phyloP scores from a whole-genome alignment of 2,113 vertebrate genomes.

The Dendropsophus ebraccatus region DNA sequence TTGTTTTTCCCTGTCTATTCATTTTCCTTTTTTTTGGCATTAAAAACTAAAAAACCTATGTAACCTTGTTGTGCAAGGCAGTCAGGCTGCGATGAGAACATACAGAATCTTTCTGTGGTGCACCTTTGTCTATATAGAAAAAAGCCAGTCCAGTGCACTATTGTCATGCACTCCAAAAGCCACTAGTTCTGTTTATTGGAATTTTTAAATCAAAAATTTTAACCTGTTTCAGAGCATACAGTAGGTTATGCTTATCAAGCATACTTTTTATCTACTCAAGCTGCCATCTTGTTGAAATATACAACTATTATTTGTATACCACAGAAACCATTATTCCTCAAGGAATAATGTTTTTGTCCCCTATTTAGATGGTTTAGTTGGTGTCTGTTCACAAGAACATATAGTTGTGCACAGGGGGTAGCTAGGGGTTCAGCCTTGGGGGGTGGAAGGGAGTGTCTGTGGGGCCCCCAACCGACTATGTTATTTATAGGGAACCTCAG shows the following conservation, averaged over 20 bases:
- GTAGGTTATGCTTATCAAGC: neutral
- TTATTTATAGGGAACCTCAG: no score
- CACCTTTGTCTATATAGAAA: neutral
- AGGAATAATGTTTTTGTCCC: neutral
- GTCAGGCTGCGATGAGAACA: slow-evolving; percentile 27
- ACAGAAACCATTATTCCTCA: neutral
- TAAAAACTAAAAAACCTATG: neutral
- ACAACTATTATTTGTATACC: neutral
- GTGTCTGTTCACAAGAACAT: no score
- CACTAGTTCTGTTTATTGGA: neutral
- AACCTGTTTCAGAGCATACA: neutral
- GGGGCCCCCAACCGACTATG: no score
- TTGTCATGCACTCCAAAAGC: neutral
- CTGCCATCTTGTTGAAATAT: neutral
- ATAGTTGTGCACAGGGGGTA: no score
- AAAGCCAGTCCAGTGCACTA: neutral
- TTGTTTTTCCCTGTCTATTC: slow-evolving; percentile 42
- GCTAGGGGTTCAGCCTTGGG: no score
- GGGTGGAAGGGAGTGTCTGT: no score
- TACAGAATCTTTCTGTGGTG: slow-evolving; percentile 20
- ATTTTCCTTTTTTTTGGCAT: slow-evolving; percentile 30
- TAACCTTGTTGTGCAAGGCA: no score
- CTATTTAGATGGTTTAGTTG: no score
- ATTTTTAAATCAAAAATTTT: no score
- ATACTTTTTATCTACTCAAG: neutral